phyloP scores from a whole-genome alignment of 2,797 vertebrate genomes.

The Urosaurus nigricauda region DNA sequence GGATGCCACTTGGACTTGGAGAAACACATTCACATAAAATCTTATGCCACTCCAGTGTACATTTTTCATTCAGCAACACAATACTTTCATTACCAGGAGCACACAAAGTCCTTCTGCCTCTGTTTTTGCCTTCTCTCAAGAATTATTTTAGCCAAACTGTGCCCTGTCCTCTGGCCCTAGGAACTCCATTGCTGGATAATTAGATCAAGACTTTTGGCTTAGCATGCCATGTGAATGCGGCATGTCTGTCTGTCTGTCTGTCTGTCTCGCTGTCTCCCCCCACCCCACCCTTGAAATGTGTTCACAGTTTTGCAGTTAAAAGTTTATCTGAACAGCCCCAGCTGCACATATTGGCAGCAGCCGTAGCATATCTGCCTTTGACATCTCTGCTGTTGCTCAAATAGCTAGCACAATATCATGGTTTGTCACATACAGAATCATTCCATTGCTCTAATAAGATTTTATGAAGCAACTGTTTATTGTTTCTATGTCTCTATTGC shows the following conservation, averaged over 20 bases:
- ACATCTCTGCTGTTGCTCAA: background rate
- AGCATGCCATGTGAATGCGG: background rate
- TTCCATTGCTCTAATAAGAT: background rate
- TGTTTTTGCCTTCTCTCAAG: no score
- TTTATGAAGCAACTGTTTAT: background rate
- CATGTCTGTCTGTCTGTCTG: background rate
- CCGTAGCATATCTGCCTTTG: background rate
- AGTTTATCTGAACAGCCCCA: background rate
- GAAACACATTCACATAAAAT: no score
- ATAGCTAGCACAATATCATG: background rate
- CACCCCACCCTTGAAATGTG: background rate
- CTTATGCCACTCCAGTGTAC: no score
- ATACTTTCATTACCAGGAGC: no score
- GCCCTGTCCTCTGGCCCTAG: no score
- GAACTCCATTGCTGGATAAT: background rate
- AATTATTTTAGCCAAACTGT: no score
- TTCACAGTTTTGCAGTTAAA: background rate
- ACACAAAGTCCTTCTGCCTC: no score
- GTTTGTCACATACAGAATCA: background rate
- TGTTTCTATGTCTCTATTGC: background rate
- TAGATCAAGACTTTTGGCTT: background rate
- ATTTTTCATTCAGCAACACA: no score
- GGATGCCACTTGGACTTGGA: no score
- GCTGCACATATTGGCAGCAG: background rate
- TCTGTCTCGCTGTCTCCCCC: background rate